These are phyloP conservation scores for Zhuqinia jingwanae DNA, from an alignment of 2,888 invertebrate genomes.

Conservation along the genomic window DNA sequence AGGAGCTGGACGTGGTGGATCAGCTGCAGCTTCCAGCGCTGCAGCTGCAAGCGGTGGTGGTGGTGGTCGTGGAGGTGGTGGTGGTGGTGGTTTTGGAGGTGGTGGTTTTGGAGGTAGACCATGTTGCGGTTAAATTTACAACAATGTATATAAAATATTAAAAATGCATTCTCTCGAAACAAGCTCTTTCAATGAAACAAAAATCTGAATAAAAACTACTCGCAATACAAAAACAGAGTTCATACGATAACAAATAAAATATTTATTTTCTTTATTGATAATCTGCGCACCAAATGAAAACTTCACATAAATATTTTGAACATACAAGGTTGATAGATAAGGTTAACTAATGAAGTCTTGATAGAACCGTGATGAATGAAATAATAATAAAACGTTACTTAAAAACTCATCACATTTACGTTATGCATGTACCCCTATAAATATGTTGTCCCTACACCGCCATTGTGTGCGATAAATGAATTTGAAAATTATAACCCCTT, in stretches of 20 bases:
- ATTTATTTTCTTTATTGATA: not conserved
- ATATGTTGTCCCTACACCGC: no score
- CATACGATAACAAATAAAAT: not conserved
- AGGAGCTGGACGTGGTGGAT: conserved; percentile 43
- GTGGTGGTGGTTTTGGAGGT: conserved; percentile 19
- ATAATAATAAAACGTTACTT: no score
- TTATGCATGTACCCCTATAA: conserved; percentile 1
- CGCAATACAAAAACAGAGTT: not conserved
- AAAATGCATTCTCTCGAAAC: not conserved
- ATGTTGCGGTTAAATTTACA: conserved; percentile 47
- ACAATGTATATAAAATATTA: not conserved
- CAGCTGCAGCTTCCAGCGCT: conserved; percentile 39
- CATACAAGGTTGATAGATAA: not conserved
- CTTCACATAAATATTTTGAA: conserved; percentile 10
- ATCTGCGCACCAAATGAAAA: conserved; percentile 58
- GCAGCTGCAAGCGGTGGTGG: conserved; percentile 34
- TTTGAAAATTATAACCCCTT: no score
- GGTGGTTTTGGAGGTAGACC: conserved; percentile 40
- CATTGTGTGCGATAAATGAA: no score
- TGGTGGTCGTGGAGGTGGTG: conserved; percentile 13
- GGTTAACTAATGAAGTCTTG: no score
- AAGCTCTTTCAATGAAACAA: no score
- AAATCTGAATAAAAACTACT: conserved; percentile 14
- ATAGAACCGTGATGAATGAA: not conserved
- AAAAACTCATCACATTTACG: conserved; percentile 31